Evolutionary conservation across 2,888 invertebrate species (phyloP), one percentile per base, ranked within the genome.

Genomic region (Margaritifera margaritifera): DNA sequence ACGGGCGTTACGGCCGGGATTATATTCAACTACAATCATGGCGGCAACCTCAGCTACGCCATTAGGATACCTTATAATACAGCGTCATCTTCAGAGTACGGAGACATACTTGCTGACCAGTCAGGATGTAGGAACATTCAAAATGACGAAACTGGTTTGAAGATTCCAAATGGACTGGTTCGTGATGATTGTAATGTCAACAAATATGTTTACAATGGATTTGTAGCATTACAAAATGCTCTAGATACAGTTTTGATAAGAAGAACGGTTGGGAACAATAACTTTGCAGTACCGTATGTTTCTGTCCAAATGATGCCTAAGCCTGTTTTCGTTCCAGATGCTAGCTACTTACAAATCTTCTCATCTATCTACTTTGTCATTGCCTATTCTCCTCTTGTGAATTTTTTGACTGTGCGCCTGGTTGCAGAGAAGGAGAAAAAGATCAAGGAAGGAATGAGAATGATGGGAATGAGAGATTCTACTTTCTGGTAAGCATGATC

Each of bases 341-440:
- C 83, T 6, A 75, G 75, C 6, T 81, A 94, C 89, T 91, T 91
- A 25, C 87, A 84, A 66, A 80, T 78, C 94, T 67, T 93, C 93
- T 80, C 93, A 93, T 80, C 95, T 1, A 92, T 95, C 85, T 95
- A 95, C 87, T 94, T 95, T 93, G 94, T 95, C 76, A 93, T 95
- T 92, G 94, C 95, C 0, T 91, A 95, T 66, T 94, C 88, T 0
- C 84, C 94, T 89, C 94, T 95, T 90, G 94, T 95, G 86, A 94
- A 94, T 18, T 95, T 95, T 85, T 92, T 96, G 31, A 91, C 95
- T 62, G 94, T 95, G 89, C 92, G 94, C 64, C 94, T 96, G 66
- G 95, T 96, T 8, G 94, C 94, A 1, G 96, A 96, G 88, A 96
- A 96, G 84, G 95, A 96, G 90, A 94, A 94, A 86, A 95, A 95